These are phyloP conservation scores for Drosophila jambulina DNA, from an alignment of 1,140 invertebrate genomes.

Conservation along the genomic window DNA sequence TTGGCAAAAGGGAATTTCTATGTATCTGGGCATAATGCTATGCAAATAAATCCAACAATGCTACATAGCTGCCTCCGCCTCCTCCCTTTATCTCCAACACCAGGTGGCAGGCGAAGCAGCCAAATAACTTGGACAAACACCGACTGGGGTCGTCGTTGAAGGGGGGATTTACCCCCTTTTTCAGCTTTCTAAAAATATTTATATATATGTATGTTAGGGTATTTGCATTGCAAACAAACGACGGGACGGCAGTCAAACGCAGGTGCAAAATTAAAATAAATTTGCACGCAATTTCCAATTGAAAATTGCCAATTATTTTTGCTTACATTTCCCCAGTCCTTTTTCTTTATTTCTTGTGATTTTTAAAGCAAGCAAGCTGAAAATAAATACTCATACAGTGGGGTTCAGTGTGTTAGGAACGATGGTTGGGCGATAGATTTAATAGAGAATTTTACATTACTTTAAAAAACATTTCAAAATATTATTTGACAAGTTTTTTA, in stretches of 20 bases:
- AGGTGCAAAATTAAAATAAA: conserved; percentile 77
- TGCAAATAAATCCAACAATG: conserved; percentile 70
- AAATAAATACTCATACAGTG: conserved; percentile 22
- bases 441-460: not conserved
- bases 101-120: conserved; percentile 66
- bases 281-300: conserved; percentile 79
- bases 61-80: not conserved
- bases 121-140: conserved; percentile 76
- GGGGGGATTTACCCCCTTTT: conserved; percentile 7
- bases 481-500: too few species aligned
- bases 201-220: not conserved
- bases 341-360: conserved; percentile 1
- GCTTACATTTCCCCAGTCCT: conserved; percentile 36
- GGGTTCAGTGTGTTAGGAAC: not conserved
- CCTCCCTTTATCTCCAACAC: conserved; percentile 17
- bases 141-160: not conserved
- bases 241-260: conserved; percentile 29
- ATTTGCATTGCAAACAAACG: conserved; percentile 74
- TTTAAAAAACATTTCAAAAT: too few species aligned
- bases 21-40: conserved; percentile 64
- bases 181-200: conserved; percentile 70
- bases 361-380: conserved; percentile 38
- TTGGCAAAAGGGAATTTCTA: conserved; percentile 22
- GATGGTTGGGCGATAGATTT: not conserved
- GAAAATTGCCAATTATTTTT: conserved; percentile 79